Evolutionary conservation across 2,888 invertebrate genomes (phyloP).

Genomic region (Chymomyza fuscimana): DNA sequence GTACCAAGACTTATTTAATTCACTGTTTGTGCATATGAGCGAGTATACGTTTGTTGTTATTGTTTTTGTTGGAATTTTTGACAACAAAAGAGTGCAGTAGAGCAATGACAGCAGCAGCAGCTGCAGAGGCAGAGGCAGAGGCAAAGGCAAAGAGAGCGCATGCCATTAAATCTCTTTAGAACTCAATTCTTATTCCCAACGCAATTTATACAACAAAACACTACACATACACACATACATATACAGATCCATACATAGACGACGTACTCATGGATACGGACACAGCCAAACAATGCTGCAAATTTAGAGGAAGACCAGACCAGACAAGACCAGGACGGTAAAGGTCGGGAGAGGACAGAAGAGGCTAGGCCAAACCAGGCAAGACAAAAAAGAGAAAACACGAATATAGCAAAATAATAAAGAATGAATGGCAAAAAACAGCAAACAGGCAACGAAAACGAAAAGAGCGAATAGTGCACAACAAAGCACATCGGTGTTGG

Average conservation of each 20-base stretch:
- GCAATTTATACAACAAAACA: constrained; percentile 76
- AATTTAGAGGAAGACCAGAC: constrained; percentile 34
- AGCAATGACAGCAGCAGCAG: constrained; percentile 29
- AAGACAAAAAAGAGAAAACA: constrained; percentile 4
- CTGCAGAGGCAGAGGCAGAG: background rate
- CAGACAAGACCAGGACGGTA: background rate
- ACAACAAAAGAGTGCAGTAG: constrained; percentile 38
- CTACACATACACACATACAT: constrained; percentile 35
- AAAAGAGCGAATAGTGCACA: constrained; percentile 43
- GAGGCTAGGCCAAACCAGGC: background rate
- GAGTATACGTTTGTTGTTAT: constrained; percentile 15
- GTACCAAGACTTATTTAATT: background rate
- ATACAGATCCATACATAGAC: background rate
- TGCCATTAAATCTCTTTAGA: constrained; percentile 77
- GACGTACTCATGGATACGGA: background rate
- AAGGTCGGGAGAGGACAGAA: constrained; percentile 15
- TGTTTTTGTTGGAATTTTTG: constrained; percentile 24
- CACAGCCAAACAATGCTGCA: constrained; percentile 41
- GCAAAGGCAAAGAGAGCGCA: constrained; percentile 37
- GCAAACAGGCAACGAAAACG: constrained; percentile 29
- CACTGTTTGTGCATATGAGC: constrained; percentile 7
- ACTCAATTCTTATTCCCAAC: constrained; percentile 77
- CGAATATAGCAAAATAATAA: background rate
- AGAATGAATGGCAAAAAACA: constrained; percentile 17
- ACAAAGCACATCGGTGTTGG: constrained; percentile 37